These are phyloP conservation scores for Solenopsis invicta DNA, from an alignment of 1,140 invertebrate genomes.

Conservation along the genomic window DNA sequence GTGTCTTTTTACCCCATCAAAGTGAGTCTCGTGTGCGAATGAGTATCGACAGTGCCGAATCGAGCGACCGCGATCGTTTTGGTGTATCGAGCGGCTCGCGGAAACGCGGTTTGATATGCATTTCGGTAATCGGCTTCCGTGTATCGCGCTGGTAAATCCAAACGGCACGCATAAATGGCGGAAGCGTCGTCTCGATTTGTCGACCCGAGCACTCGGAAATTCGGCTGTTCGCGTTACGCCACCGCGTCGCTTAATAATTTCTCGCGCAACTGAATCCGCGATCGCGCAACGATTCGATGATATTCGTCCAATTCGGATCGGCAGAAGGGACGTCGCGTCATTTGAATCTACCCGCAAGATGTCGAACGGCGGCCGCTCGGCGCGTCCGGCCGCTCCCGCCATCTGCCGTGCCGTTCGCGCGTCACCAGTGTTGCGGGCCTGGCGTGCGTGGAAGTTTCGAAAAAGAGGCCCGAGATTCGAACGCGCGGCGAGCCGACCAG, in stretches of 20 bases:
- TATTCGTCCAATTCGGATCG: not conserved
- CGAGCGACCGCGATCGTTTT: not conserved
- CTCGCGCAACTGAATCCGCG: not conserved
- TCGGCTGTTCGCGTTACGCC: not conserved
- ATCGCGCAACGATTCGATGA: not conserved
- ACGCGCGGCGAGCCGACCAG: constrained; percentile 64
- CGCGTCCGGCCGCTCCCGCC: constrained; percentile 17
- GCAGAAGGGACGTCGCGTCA: not conserved
- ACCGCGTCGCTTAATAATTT: not conserved
- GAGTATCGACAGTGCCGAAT: not conserved
- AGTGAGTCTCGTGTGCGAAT: not conserved
- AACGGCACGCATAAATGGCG: not conserved
- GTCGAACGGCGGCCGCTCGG: too few species aligned
- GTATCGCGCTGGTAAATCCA: not conserved
- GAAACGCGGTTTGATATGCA: not conserved
- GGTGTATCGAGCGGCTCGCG: too few species aligned
- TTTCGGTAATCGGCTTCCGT: not conserved
- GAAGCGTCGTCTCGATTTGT: not conserved
- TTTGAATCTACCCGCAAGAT: constrained; percentile 27
- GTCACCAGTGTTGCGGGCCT: constrained; percentile 55
- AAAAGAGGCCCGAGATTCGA: constrained; percentile 76
- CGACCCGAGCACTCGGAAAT: not conserved
- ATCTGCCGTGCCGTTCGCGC: constrained; percentile 57
- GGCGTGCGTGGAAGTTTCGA: constrained; percentile 78
- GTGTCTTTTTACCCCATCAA: not conserved